Conservation (phyloP, 2,888 invertebrate genomes). For the Julus scandinavius region DNA sequence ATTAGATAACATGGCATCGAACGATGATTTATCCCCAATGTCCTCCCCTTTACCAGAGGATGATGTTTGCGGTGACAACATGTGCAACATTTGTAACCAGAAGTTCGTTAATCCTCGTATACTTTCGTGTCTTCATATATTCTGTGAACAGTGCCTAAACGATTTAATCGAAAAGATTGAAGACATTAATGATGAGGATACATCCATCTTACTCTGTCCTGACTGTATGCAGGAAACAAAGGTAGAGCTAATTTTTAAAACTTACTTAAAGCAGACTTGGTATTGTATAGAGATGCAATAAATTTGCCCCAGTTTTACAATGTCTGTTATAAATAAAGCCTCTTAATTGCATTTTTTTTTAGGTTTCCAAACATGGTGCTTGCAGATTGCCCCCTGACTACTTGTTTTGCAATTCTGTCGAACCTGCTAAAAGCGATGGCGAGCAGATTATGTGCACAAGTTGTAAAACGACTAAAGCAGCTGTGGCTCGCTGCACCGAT, state of each 20-base stretch:
- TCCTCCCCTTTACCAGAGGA: constrained; percentile 52
- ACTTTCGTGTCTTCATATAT: constrained; percentile 92
- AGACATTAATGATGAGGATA: constrained; percentile 67
- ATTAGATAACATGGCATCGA: constrained; percentile 48
- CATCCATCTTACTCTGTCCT: constrained; percentile 64
- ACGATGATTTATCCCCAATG: constrained; percentile 44
- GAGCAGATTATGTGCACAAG: constrained; percentile 83
- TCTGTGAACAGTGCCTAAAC: constrained; percentile 91
- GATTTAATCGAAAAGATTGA: constrained; percentile 73
- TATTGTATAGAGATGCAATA: background rate
- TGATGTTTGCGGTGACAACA: constrained; percentile 56
- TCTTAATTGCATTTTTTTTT: constrained; percentile 53
- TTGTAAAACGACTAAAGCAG: constrained; percentile 94
- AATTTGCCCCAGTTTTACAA: background rate
- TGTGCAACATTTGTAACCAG: constrained; percentile 62
- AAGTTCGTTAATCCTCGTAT: constrained; percentile 85
- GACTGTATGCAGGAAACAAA: constrained; percentile 87
- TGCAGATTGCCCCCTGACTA: constrained; percentile 86
- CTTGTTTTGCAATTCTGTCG: constrained; percentile 74
- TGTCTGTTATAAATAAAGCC: too few relatives aligned
- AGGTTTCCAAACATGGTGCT: constrained; percentile 81
- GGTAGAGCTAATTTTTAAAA: constrained; percentile 67
- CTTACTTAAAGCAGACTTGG: background rate
- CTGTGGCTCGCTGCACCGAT: constrained; percentile 92
- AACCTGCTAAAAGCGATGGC: constrained; percentile 67